Percentiles rank a stretch among this genome's conserved stretches.
Evolutionary conservation across 2,113 vertebrate species (phyloP).

Genomic region (Brachirus orientalis): DNA sequence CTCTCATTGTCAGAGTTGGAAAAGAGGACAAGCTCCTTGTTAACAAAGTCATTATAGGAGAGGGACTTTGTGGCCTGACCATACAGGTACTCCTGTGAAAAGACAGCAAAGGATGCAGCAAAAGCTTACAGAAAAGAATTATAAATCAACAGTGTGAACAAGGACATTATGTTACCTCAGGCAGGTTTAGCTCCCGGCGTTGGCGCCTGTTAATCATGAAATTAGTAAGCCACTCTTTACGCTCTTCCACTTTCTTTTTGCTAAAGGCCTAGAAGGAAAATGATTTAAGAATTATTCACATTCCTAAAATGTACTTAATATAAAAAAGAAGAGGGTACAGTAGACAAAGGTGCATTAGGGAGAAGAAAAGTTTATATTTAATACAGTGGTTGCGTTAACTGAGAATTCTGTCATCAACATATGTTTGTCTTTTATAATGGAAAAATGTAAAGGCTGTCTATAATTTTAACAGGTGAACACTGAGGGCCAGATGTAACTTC

Average conservation of each 20-base stretch:
- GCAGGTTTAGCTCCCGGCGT: slow-evolving; percentile 90
- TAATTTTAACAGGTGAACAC: too few species aligned
- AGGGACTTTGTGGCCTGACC: slow-evolving; percentile 87
- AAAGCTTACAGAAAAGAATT: background rate
- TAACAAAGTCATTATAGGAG: slow-evolving; percentile 96
- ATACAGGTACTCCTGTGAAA: slow-evolving; percentile 91
- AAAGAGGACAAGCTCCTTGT: slow-evolving; percentile 96
- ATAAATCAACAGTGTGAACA: background rate
- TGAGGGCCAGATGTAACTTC: too few species aligned
- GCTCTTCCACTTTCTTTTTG: slow-evolving; percentile 95
- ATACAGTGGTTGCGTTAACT: too few species aligned
- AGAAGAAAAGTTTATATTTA: too few species aligned
- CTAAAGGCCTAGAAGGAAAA: slow-evolving; percentile 90
- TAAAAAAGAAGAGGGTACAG: background rate
- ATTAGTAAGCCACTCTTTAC: slow-evolving; percentile 97
- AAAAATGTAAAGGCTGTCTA: too few species aligned
- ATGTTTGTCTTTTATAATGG: too few species aligned
- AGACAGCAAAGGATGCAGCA: slow-evolving; percentile 4
- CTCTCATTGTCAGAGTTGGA: slow-evolving; percentile 98
- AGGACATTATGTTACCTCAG: slow-evolving; percentile 87
- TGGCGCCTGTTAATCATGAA: slow-evolving; percentile 94
- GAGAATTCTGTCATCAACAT: too few species aligned
- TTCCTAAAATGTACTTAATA: background rate
- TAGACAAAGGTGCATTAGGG: background rate
- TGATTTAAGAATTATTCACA: background rate